These are phyloP conservation scores for Lissocephala sabroskyi DNA, from an alignment of 2,888 invertebrate genomes.

Conservation along the genomic window DNA sequence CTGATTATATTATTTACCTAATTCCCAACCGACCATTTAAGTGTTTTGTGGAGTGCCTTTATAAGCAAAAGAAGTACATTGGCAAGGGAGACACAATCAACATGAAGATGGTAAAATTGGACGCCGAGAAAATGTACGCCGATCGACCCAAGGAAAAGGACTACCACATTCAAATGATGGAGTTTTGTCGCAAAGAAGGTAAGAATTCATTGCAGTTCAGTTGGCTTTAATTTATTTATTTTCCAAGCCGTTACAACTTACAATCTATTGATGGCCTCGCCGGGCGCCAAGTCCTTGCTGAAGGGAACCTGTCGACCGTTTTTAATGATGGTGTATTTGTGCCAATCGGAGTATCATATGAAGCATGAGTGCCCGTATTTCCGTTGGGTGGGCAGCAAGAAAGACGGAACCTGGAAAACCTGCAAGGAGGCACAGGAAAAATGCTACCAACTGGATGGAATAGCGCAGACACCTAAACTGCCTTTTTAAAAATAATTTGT, in stretches of 20 bases:
- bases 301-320: slow-evolving; percentile 45
- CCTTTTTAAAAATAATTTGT: too few relatives aligned
- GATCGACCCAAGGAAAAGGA: slow-evolving; percentile 44
- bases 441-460: slow-evolving; percentile 48
- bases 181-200: slow-evolving; percentile 44
- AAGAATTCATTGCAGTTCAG: background rate
- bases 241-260: too few relatives aligned
- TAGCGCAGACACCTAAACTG: background rate
- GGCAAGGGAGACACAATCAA: slow-evolving; percentile 51
- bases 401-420: slow-evolving; percentile 2
- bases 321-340: slow-evolving; percentile 41
- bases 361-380: slow-evolving; percentile 52
- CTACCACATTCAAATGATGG: slow-evolving; percentile 40
- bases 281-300: slow-evolving; percentile 20
- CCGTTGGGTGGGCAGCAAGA: slow-evolving; percentile 33
- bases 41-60: slow-evolving; percentile 55
- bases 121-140: slow-evolving; percentile 38
- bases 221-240: too few relatives aligned
- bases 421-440: slow-evolving; percentile 31
- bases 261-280: background rate
- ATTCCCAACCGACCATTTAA: slow-evolving; percentile 1
- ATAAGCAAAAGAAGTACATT: slow-evolving; percentile 52
- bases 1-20: background rate
- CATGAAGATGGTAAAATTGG: slow-evolving; percentile 52
- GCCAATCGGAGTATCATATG: slow-evolving; percentile 39